Base-by-base conservation (phyloP, 2,113 vertebrate genomes). In the Vanacampus margaritifer region DNA sequence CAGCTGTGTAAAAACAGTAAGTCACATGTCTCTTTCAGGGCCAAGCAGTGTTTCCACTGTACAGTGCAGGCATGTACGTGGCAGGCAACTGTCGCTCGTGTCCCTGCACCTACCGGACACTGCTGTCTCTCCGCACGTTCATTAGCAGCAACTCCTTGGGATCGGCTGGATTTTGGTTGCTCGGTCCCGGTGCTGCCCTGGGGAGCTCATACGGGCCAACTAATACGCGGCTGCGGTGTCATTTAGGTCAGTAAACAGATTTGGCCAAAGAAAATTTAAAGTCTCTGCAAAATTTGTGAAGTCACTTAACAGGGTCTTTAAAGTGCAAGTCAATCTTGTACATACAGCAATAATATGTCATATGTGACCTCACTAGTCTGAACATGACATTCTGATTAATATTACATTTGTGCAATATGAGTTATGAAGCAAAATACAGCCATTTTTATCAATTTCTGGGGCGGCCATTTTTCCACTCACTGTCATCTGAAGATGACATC, bases 121-220 rank as follows among this genome's bases (percentile, higher is more conserved):
- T 95, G 60, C 90, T 93, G 36, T 92, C 91, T 1, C 87, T 95
- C 0, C 90, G 94, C 53, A 95, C 92, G 17, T 95, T 95, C 73
- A 92, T 95, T 82, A 93, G 84, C 50, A 94, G 91, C 80, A 96
- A 95, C 84, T 92, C 92, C 24, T 84, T 96, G 41, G 94, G 94
- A 53, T 92, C 92, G 3, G 94, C 94, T 7, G 94, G 93, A 43
- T 95, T 95, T 79, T 93, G 92, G 71, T 79, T 95, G 57, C 68
- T 95, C 66, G 86, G 90, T 26, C 93, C 94, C 0, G 94, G 94
- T 21, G 89, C 91, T 14, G 86, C 86, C 1, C 70, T 94, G 13
- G 91, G 92, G 21, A 88, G 92, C 48, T 88, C 91, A 13, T 95
- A 94, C 13, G 94, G 94, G 70, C 93, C 92, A 66, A 94, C 93